Evolutionary conservation across 1,140 invertebrate genomes (phyloP).

Genomic region (Lasioglossum baleicum): DNA sequence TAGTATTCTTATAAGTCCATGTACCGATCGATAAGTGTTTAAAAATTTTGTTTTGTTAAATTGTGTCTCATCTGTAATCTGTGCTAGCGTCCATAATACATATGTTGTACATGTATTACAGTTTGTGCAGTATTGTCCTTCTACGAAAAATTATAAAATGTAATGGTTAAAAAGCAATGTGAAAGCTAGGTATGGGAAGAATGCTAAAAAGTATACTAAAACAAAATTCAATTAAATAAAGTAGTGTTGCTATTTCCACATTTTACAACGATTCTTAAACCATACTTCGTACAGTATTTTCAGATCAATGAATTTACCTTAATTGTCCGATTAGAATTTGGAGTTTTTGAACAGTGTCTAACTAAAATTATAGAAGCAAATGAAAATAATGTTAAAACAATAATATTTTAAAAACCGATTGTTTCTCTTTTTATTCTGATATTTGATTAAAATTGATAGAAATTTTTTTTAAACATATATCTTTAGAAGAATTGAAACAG

Average conservation of each 20-base stretch:
- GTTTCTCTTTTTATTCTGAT: too few species aligned
- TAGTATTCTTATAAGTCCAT: conserved; percentile 55
- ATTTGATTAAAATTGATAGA: too few species aligned
- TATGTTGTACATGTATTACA: conserved; percentile 64
- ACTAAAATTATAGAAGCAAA: background rate
- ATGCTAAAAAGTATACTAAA: conserved; percentile 37
- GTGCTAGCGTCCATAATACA: conserved; percentile 58
- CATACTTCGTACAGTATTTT: background rate
- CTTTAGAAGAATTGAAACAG: conserved; percentile 20
- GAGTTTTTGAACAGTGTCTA: background rate
- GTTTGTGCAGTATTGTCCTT: conserved; percentile 65
- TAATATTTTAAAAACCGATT: background rate
- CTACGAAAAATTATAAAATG: conserved; percentile 59
- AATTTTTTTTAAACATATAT: conserved; percentile 5
- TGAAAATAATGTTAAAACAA: conserved; percentile 10
- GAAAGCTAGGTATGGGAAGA: conserved; percentile 39
- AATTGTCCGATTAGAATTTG: background rate
- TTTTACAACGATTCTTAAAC: conserved; percentile 30
- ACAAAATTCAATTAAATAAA: conserved; percentile 26
- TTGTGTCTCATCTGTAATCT: conserved; percentile 60
- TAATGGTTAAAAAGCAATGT: conserved; percentile 54
- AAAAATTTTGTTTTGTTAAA: conserved; percentile 46
- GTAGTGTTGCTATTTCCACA: conserved; percentile 23
- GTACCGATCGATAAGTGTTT: conserved; percentile 63
- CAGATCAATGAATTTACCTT: too few species aligned